A percentile compares a stretch with the other conserved stretches of the same genome.
Conservation (phyloP, 2,113 vertebrate genomes). For the Laterallus jamaicensis region DNA sequence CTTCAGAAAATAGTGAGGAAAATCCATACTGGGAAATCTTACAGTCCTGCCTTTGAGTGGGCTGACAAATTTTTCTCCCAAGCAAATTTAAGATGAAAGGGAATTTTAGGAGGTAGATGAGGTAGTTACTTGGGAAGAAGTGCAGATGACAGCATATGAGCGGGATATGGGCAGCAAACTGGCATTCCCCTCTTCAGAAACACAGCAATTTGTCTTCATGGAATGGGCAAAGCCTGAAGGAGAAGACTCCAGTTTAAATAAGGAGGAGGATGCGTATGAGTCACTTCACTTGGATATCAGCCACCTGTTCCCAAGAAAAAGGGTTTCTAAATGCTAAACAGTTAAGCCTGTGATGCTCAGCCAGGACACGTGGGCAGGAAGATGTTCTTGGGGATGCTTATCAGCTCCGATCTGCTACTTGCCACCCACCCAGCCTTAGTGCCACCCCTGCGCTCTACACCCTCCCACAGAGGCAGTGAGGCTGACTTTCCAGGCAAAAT, state of each 20-base stretch:
- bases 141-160: not conserved
- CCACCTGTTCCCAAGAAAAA: not conserved
- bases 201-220: not conserved
- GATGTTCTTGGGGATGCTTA: not conserved
- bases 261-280: not conserved
- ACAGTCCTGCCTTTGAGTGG: not conserved
- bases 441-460: fast-evolving
- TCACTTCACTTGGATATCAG: not conserved
- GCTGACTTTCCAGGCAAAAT: not conserved
- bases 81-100: not conserved
- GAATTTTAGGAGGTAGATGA: not conserved
- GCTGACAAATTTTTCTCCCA: not conserved
- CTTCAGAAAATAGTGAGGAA: not conserved
- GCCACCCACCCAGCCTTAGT: not conserved
- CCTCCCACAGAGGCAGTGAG: fast-evolving
- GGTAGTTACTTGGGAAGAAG: not conserved
- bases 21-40: not conserved
- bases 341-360: not conserved
- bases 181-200: not conserved
- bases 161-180: not conserved
- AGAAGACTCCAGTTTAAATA: not conserved
- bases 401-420: not conserved
- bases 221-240: not conserved
- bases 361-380: not conserved
- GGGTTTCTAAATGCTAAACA: not conserved